phyloP scores from a whole-genome alignment of 2,113 vertebrate genomes.

The Caretta caretta region DNA sequence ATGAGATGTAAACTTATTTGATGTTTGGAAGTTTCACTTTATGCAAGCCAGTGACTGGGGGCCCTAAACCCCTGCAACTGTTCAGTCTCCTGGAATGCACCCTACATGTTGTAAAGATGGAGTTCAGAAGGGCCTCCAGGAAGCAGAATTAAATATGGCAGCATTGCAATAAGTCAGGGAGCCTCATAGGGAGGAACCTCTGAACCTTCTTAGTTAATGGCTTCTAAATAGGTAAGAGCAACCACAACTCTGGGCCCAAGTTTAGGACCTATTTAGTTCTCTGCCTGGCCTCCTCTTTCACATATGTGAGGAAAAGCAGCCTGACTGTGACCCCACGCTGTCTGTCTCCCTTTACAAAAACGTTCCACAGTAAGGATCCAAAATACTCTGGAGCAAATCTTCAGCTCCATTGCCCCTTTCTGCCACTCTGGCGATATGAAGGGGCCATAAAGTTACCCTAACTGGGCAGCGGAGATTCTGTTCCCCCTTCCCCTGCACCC shows the following conservation, averaged over 20 bases:
- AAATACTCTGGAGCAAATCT: not conserved
- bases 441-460: not conserved
- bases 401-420: not conserved
- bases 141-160: not conserved
- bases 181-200: not conserved
- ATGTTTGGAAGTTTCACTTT: not conserved
- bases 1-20: not conserved
- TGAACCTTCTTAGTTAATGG: not conserved
- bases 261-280: not conserved
- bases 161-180: fast-evolving
- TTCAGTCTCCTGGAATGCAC: not conserved
- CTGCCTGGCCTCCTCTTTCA: too few relatives aligned
- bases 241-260: not conserved
- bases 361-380: not conserved
- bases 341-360: not conserved
- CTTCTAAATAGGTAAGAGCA: not conserved
- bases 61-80: not conserved
- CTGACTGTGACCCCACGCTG: not conserved
- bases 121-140: not conserved
- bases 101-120: not conserved
- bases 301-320: too few relatives aligned
- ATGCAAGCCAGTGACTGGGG: not conserved
- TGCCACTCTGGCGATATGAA: not conserved
- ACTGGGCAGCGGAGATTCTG: not conserved
- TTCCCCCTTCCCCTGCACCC: not conserved